A percentile compares a stretch with the other conserved stretches of the same genome.
Conservation (phyloP, 2,113 vertebrate species). For the Saguinus imperator region DNA sequence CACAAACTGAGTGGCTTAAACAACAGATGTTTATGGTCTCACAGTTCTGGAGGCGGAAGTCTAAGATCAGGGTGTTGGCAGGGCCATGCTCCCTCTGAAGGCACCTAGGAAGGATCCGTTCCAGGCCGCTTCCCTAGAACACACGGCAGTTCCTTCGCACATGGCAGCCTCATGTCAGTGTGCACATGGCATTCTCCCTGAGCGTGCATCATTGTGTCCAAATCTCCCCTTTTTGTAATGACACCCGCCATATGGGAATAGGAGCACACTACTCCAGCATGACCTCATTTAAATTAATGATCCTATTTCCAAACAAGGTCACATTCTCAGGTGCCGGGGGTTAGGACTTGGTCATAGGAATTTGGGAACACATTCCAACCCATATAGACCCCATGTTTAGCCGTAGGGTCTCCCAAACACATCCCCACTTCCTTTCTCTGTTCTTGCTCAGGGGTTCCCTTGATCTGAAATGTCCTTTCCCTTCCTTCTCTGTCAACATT, state of each 20-base stretch:
- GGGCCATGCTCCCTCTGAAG: rapidly evolving
- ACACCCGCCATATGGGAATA: background rate
- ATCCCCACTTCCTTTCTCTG: background rate
- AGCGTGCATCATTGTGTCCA: rapidly evolving
- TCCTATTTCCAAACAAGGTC: background rate
- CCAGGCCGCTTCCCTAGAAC: too few species aligned
- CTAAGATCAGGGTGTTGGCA: background rate
- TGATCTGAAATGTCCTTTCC: background rate
- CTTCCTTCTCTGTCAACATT: background rate
- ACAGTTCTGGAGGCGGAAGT: background rate
- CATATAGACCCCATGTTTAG: background rate
- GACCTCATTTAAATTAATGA: background rate
- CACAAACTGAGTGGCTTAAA: background rate
- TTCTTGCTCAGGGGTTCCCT: background rate
- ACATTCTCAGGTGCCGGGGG: background rate
- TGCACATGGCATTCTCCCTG: rapidly evolving
- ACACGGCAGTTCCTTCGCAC: rapidly evolving
- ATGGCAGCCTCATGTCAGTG: background rate
- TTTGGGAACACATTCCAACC: too few species aligned
- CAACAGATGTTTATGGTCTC: background rate
- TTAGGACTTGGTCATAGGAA: background rate
- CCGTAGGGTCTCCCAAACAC: background rate
- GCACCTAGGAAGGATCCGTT: background rate
- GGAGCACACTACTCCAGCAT: background rate
- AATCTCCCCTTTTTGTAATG: background rate